Conservation (phyloP, 2,888 invertebrate species). For the Mechanitis messenoides region DNA sequence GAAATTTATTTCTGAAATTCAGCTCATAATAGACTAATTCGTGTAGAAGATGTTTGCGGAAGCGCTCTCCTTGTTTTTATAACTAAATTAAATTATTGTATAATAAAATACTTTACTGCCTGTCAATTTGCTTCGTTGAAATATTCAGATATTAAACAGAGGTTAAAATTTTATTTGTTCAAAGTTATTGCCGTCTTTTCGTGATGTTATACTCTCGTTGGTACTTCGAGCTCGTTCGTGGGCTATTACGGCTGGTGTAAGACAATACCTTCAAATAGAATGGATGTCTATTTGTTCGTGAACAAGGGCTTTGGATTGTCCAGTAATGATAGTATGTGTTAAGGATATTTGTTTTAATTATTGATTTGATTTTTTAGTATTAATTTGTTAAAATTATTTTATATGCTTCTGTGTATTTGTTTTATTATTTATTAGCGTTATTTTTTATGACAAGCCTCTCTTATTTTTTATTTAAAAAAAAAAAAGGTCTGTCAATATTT, state of each 20-base stretch:
- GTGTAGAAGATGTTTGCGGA: conserved; percentile 65
- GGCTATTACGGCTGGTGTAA: conserved; percentile 57
- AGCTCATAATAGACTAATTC: conserved; percentile 71
- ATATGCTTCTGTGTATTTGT: no score
- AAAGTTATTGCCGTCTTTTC: conserved; percentile 57
- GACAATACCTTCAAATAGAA: conserved; percentile 66
- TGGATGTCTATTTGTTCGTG: conserved; percentile 56
- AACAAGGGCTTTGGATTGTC: conserved; percentile 15
- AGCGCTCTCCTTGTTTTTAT: conserved; percentile 61
- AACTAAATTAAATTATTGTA: conserved; percentile 71
- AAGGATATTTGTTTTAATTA: neutral
- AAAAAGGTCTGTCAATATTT: no score
- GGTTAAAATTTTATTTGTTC: conserved; percentile 74
- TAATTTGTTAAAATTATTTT: no score
- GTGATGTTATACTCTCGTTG: conserved; percentile 56
- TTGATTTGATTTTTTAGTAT: no score
- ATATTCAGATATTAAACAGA: conserved; percentile 71
- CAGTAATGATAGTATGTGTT: neutral
- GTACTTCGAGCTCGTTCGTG: conserved; percentile 49
- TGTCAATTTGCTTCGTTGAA: conserved; percentile 68
- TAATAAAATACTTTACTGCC: conserved; percentile 75
- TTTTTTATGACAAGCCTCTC: no score
- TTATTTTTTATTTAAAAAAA: no score
- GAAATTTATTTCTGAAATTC: conserved; percentile 62
- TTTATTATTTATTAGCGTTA: no score